A percentile compares a stretch with the other conserved stretches of the same genome.
Conservation (phyloP, 2,113 vertebrate genomes). For the Rhabdornis inornatus region DNA sequence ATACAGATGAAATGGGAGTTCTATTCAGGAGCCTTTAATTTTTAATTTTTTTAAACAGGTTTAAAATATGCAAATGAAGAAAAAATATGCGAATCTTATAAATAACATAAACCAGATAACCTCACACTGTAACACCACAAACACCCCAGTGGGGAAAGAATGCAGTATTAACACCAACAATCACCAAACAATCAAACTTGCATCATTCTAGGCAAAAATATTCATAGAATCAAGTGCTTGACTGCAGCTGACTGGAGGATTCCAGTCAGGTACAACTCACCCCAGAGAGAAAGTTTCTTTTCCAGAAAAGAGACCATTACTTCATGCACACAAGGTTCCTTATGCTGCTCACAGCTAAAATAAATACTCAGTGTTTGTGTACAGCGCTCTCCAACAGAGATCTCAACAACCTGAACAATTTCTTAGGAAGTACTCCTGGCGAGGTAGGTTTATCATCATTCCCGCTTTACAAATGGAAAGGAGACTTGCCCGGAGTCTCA, state of each 20-base stretch:
- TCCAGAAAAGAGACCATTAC: not conserved
- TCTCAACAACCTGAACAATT: not conserved
- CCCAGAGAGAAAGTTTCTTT: not conserved
- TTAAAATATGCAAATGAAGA: not conserved
- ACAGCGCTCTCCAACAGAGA: not conserved
- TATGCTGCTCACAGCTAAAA: not conserved
- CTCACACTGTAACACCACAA: not conserved
- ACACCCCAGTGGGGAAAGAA: not conserved
- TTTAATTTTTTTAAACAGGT: not conserved
- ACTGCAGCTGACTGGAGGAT: not conserved
- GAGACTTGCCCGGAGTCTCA: not conserved
- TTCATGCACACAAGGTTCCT: not conserved
- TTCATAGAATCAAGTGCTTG: not conserved
- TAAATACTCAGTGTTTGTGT: not conserved
- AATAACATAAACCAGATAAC: slow-evolving; percentile 11
- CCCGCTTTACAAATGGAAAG: not conserved
- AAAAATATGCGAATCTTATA: not conserved
- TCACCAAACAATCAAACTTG: not conserved
- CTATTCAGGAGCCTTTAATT: not conserved
- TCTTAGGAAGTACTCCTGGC: not conserved
- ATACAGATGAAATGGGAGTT: not conserved
- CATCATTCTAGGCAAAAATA: not conserved
- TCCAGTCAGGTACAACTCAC: not conserved
- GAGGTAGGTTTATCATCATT: slow-evolving; percentile 39
- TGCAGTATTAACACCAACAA: not conserved